phyloP scores from a whole-genome alignment of 2,888 invertebrate species.

The Papilio protenor region DNA sequence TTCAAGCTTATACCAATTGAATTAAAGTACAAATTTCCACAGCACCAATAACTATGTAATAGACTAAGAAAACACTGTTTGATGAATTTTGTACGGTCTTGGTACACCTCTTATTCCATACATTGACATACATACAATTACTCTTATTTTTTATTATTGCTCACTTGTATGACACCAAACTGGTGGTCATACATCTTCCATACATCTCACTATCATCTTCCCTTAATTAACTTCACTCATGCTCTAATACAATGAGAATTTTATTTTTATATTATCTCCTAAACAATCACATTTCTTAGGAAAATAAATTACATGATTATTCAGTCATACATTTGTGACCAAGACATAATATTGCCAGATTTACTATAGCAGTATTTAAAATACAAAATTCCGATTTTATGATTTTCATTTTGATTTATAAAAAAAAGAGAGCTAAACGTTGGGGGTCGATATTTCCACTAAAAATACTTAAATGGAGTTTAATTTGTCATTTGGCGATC shows the following conservation, averaged over 20 bases:
- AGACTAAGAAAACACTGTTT: background rate
- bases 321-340: slow-evolving; percentile 1
- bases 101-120: background rate
- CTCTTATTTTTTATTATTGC: slow-evolving; percentile 6
- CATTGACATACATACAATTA: background rate
- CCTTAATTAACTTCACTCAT: background rate
- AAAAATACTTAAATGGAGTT: background rate
- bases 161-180: slow-evolving; percentile 5
- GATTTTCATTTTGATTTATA: slow-evolving; percentile 10
- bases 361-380: background rate
- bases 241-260: background rate
- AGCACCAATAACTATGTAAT: background rate
- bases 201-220: background rate
- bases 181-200: background rate
- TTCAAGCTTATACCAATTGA: background rate
- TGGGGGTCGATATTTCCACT: background rate
- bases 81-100: background rate
- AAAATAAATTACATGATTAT: slow-evolving; percentile 17
- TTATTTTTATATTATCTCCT: background rate
- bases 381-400: background rate
- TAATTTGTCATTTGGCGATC: slow-evolving; percentile 13
- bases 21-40: background rate
- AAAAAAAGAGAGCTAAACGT: slow-evolving; percentile 10
- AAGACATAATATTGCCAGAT: background rate
- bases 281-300: slow-evolving; percentile 10